phyloP scores from a whole-genome alignment of 2,888 invertebrate genomes.

The Dasypolia templi region DNA sequence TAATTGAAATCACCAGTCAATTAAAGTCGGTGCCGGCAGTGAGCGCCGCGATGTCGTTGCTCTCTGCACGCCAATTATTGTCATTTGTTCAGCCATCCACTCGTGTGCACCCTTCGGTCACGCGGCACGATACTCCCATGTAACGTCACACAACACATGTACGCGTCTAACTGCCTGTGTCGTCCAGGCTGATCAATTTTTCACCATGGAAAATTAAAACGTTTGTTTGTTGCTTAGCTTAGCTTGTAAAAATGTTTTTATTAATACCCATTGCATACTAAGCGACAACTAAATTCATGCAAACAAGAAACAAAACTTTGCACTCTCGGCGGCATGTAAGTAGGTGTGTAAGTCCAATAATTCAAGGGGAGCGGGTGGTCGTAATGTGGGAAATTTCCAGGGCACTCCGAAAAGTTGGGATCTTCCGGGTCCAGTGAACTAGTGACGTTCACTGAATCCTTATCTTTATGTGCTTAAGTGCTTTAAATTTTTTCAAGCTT shows the following conservation, averaged over 20 bases:
- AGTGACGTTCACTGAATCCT: slow-evolving; percentile 77
- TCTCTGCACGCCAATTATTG: slow-evolving; percentile 83
- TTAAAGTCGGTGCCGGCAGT: slow-evolving; percentile 81
- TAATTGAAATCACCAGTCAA: slow-evolving; percentile 88
- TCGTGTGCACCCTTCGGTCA: slow-evolving; percentile 72
- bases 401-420: slow-evolving; percentile 80
- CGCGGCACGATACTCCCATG: slow-evolving; percentile 61
- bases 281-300: slow-evolving; percentile 76
- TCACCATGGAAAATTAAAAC: slow-evolving; percentile 39
- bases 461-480: slow-evolving; percentile 66
- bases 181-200: slow-evolving; percentile 46
- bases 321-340: slow-evolving; percentile 84
- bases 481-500: slow-evolving; percentile 40
- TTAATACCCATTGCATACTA: slow-evolving; percentile 60
- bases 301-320: slow-evolving; percentile 87
- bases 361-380: slow-evolving; percentile 85
- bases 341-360: slow-evolving; percentile 87
- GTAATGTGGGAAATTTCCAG: slow-evolving; percentile 86
- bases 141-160: slow-evolving; percentile 55
- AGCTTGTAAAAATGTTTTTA: slow-evolving; percentile 54
- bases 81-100: slow-evolving; percentile 82
- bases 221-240: slow-evolving; percentile 40
- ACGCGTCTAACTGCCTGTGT: slow-evolving; percentile 51
- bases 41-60: slow-evolving; percentile 76
- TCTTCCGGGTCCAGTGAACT: slow-evolving; percentile 80